Conservation (phyloP, 2,113 vertebrate species). For the Periophthalmus modestus region DNA sequence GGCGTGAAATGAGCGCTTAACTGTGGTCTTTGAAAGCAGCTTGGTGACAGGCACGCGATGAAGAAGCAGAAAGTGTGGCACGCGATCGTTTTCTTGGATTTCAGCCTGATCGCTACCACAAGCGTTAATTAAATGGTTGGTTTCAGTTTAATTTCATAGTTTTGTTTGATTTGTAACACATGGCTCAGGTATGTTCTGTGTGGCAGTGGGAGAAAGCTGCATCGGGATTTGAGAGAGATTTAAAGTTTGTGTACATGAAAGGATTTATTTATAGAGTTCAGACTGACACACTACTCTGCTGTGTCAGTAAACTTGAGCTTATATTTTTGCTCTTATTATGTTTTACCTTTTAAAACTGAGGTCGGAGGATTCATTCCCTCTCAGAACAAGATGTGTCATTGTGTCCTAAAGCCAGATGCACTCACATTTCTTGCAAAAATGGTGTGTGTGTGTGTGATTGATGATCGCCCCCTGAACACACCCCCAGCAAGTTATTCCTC, state of each 20-base stretch:
- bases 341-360: too few species aligned
- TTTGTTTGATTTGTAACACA: constrained; percentile 60
- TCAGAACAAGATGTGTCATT: too few species aligned
- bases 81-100: constrained; percentile 51
- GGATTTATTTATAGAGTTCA: constrained; percentile 32
- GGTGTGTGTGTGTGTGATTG: too few species aligned
- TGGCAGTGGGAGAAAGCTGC: constrained; percentile 1
- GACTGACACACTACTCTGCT: neutral
- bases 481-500: too few species aligned
- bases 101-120: constrained; percentile 51
- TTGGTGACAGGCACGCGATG: constrained; percentile 25
- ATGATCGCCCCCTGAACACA: too few species aligned
- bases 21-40: constrained; percentile 36
- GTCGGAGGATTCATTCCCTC: too few species aligned
- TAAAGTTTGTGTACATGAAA: constrained; percentile 28
- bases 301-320: neutral
- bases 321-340: too few species aligned
- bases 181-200: constrained; percentile 44
- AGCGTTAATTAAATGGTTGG: constrained; percentile 51
- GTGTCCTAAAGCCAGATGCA: too few species aligned
- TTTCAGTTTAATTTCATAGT: constrained; percentile 62
- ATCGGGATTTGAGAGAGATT: constrained; percentile 19
- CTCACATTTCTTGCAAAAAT: too few species aligned
- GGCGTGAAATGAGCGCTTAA: constrained; percentile 51
- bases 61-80: constrained; percentile 24